phyloP scores from a whole-genome alignment of 2,888 invertebrate genomes.

The Epinotia demarniana region DNA sequence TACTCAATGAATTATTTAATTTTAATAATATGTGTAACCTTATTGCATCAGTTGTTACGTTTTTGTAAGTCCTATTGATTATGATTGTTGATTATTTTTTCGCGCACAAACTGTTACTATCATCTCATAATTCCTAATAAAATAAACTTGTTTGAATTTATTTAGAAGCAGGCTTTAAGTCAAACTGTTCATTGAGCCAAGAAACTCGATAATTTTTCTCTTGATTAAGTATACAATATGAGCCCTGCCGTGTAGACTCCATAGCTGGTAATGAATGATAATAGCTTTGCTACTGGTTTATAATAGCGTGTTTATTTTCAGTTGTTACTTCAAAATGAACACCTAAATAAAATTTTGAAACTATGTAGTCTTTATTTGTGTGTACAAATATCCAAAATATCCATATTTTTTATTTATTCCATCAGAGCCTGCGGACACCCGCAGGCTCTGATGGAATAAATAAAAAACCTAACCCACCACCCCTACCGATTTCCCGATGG shows the following conservation, averaged over 20 bases:
- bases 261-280: constrained; percentile 68
- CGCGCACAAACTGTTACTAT: constrained; percentile 49
- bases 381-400: too few relatives aligned
- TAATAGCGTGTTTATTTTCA: constrained; percentile 76
- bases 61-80: constrained; percentile 47
- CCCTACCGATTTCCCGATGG: too few relatives aligned
- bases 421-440: too few relatives aligned
- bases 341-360: constrained; percentile 78
- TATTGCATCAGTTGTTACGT: constrained; percentile 25
- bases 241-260: constrained; percentile 54
- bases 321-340: constrained; percentile 79
- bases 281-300: constrained; percentile 81
- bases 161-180: not conserved
- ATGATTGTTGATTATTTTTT: constrained; percentile 46
- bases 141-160: constrained; percentile 15
- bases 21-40: constrained; percentile 38
- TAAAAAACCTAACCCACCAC: too few relatives aligned
- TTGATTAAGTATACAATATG: constrained; percentile 3
- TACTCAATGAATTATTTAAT: constrained; percentile 42
- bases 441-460: too few relatives aligned
- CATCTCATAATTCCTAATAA: not conserved
- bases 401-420: too few relatives aligned
- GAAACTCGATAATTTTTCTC: not conserved
- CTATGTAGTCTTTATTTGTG: constrained; percentile 48
- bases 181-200: not conserved